A percentile compares a stretch with the other conserved stretches of the same genome.
phyloP scores from a whole-genome alignment of 1,140 invertebrate species.

The Euwallacea similis region DNA sequence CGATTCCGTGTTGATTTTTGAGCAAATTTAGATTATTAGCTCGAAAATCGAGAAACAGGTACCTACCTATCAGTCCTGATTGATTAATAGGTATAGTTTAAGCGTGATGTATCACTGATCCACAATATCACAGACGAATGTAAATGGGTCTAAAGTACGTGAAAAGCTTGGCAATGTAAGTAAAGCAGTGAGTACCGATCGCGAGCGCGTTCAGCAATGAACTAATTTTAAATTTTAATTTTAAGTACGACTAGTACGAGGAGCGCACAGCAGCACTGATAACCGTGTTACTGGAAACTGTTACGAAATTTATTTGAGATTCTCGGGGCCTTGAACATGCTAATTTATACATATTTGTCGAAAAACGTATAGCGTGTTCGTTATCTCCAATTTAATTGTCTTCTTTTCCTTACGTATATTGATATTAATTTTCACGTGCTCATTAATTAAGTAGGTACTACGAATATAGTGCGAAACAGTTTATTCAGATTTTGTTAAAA shows the following conservation, averaged over 20 bases:
- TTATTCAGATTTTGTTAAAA: too few species aligned
- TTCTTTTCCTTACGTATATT: constrained; percentile 17
- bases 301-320: constrained; percentile 33
- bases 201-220: constrained; percentile 22
- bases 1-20: too few species aligned
- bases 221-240: constrained; percentile 18
- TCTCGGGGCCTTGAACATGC: constrained; percentile 22
- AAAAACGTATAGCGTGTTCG: constrained; percentile 16
- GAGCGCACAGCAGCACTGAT: constrained; percentile 13
- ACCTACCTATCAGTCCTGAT: too few species aligned
- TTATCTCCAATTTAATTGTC: constrained; percentile 23
- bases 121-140: too few species aligned
- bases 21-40: too few species aligned
- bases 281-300: constrained; percentile 28
- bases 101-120: too few species aligned
- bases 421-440: constrained; percentile 23
- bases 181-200: background rate
- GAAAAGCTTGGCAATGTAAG: too few species aligned
- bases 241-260: constrained; percentile 10
- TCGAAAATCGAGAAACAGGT: too few species aligned
- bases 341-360: constrained; percentile 27
- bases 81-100: too few species aligned
- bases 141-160: too few species aligned
- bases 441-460: too few species aligned
- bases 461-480: too few species aligned